These are phyloP conservation scores for Hippolais icterina DNA, from an alignment of 2,113 vertebrate genomes.

Conservation along the genomic window DNA sequence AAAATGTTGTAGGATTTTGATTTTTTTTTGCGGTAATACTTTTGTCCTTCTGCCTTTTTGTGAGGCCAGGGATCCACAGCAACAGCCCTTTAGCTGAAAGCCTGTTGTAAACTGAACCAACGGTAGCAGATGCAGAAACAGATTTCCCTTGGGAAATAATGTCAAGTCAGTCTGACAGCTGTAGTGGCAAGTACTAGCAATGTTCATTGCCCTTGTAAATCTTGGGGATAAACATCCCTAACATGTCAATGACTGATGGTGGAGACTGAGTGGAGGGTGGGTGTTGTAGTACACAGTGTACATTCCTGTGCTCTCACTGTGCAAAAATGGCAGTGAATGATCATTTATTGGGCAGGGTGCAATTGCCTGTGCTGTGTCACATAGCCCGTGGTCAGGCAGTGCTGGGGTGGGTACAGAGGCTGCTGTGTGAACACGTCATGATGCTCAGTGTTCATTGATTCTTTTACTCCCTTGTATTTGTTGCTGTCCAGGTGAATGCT, in stretches of 20 bases:
- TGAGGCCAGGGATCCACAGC: background rate
- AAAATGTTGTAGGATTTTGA: background rate
- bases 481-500: background rate
- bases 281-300: background rate
- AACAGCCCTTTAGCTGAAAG: background rate
- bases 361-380: background rate
- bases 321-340: background rate
- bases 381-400: background rate
- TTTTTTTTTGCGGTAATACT: background rate
- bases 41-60: background rate
- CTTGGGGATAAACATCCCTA: constrained; percentile 7
- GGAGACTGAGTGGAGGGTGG: background rate
- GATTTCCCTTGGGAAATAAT: constrained; percentile 9
- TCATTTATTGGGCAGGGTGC: background rate
- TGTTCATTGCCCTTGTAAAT: constrained; percentile 19
- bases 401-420: background rate
- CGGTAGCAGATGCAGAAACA: constrained; percentile 15
- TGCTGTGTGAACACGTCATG: rapidly evolving
- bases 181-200: background rate
- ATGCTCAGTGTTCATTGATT: background rate
- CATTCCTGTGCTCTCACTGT: background rate
- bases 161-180: background rate
- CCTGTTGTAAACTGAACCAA: background rate
- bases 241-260: background rate
- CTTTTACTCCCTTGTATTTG: background rate